Evolutionary conservation across 2,797 vertebrate species (phyloP).

Genomic region (Myotis pilosus): DNA sequence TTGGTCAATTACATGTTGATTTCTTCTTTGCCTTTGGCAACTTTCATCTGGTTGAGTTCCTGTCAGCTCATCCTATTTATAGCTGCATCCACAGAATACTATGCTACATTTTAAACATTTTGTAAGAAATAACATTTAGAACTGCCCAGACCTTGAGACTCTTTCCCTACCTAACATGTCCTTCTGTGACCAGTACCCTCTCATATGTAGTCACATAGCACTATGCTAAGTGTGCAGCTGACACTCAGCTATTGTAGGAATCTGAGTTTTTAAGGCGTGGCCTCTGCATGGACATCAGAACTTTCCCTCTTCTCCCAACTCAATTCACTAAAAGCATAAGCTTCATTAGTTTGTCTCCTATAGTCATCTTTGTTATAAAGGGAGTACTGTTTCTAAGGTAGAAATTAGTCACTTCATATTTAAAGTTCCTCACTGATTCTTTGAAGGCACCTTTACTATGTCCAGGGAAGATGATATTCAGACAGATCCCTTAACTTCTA

Average conservation of each 20-base stretch:
- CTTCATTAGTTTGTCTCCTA: background rate
- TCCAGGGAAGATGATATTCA: background rate
- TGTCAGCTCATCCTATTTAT: background rate
- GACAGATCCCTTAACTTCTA: background rate
- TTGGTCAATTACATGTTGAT: background rate
- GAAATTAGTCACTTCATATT: background rate
- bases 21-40: background rate
- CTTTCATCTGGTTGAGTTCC: background rate
- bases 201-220: rapidly evolving
- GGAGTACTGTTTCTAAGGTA: background rate
- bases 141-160: background rate
- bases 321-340: background rate
- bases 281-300: background rate
- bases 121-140: background rate
- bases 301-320: background rate
- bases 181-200: rapidly evolving
- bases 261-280: background rate
- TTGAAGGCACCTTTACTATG: background rate
- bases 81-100: background rate
- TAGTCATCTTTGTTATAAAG: background rate
- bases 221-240: rapidly evolving
- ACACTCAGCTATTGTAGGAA: background rate
- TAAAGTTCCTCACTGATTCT: background rate
- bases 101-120: background rate
- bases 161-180: background rate